Evolutionary conservation across 1,140 invertebrate species (phyloP).

Genomic region (Lepidurus packardi): DNA sequence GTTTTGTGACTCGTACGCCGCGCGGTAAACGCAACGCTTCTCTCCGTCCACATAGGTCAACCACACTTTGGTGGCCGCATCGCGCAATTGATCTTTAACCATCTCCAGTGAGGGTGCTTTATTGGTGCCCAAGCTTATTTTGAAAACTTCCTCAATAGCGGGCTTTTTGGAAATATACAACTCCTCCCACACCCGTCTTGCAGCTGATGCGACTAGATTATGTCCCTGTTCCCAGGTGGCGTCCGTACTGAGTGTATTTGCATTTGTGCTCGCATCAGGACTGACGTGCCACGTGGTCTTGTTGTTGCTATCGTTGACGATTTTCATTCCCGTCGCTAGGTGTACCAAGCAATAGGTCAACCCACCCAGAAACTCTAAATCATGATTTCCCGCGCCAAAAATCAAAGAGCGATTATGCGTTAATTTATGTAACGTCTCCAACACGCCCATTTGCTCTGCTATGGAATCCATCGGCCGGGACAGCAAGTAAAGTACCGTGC

Average conservation of each 20-base stretch:
- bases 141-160: slow-evolving; percentile 88
- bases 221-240: slow-evolving; percentile 64
- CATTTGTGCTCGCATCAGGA: slow-evolving; percentile 49
- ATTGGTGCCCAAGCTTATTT: slow-evolving; percentile 67
- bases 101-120: slow-evolving; percentile 66
- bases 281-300: slow-evolving; percentile 86
- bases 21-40: slow-evolving; percentile 72
- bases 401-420: slow-evolving; percentile 73
- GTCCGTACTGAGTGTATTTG: slow-evolving; percentile 57
- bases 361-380: slow-evolving; percentile 91
- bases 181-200: slow-evolving; percentile 93
- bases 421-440: slow-evolving; percentile 89
- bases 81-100: slow-evolving; percentile 76
- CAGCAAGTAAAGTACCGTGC: slow-evolving; percentile 86
- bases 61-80: slow-evolving; percentile 81
- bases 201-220: slow-evolving; percentile 81
- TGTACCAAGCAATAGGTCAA: slow-evolving; percentile 92
- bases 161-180: slow-evolving; percentile 93
- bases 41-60: slow-evolving; percentile 81
- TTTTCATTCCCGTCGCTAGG: slow-evolving; percentile 82
- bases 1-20: slow-evolving; percentile 43
- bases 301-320: slow-evolving; percentile 68
- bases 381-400: slow-evolving; percentile 90
- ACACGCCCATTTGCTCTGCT: slow-evolving; percentile 81
- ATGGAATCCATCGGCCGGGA: slow-evolving; percentile 83